These are phyloP conservation scores for Jacana jacana DNA, from an alignment of 2,113 vertebrate species.

Conservation along the genomic window DNA sequence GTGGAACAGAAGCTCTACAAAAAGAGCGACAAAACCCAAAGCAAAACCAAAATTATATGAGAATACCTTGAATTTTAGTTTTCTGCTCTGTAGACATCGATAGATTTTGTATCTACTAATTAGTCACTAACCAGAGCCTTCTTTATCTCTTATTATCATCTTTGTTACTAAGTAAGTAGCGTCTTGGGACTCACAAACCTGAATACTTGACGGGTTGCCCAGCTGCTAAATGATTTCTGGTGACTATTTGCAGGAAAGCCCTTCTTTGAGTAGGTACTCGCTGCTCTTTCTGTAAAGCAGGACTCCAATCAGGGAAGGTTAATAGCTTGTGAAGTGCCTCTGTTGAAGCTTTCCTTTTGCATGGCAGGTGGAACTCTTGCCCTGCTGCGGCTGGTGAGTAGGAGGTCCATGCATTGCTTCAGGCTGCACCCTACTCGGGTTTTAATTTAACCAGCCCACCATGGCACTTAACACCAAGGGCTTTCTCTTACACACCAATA, in stretches of 20 bases:
- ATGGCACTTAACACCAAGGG: neutral
- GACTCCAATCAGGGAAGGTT: constrained; percentile 71
- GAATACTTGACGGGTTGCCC: neutral
- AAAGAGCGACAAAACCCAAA: neutral
- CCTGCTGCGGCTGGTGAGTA: constrained; percentile 4
- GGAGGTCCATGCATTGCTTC: neutral
- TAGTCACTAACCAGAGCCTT: neutral
- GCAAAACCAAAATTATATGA: neutral
- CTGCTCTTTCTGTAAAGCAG: constrained; percentile 48
- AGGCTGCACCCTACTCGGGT: neutral
- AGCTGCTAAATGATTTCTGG: constrained; percentile 32
- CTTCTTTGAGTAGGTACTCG: neutral
- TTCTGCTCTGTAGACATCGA: neutral
- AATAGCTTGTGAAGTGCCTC: constrained; percentile 59
- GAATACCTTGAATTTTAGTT: neutral
- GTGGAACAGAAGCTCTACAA: neutral
- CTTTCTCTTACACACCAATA: neutral
- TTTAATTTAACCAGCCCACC: neutral
- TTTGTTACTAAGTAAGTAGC: neutral
- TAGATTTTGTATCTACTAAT: constrained; percentile 5
- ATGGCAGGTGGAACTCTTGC: neutral
- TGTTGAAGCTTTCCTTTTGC: neutral
- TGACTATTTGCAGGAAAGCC: constrained; percentile 24
- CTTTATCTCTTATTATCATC: neutral
- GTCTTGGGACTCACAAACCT: neutral